phyloP scores from a whole-genome alignment of 1,140 invertebrate species.

The Spodoptera frugiperda region DNA sequence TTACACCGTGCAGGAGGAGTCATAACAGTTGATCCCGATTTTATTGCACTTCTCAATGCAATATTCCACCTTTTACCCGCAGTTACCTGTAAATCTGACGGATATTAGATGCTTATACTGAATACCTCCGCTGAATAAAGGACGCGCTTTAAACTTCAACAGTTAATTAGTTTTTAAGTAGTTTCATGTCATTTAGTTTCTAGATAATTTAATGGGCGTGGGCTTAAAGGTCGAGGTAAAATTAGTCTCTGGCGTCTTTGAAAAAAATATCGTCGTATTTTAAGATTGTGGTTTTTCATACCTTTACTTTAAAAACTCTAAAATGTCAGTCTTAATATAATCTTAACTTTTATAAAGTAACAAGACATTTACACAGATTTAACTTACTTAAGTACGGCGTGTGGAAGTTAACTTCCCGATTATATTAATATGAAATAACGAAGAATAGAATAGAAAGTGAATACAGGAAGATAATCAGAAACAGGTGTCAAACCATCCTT shows the following conservation, averaged over 20 bases:
- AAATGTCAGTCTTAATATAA: too few relatives aligned
- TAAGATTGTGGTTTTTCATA: too few relatives aligned
- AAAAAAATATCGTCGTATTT: too few relatives aligned
- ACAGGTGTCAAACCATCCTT: slow-evolving; percentile 74
- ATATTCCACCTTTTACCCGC: slow-evolving; percentile 50
- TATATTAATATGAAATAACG: slow-evolving; percentile 26
- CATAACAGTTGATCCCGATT: slow-evolving; percentile 74
- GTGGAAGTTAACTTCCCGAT: background rate
- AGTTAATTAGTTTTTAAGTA: slow-evolving; percentile 21
- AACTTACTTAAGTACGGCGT: too few relatives aligned
- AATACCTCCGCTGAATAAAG: slow-evolving; percentile 1
- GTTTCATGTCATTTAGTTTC: slow-evolving; percentile 3
- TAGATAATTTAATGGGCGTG: background rate
- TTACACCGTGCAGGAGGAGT: slow-evolving; percentile 57
- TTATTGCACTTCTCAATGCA: slow-evolving; percentile 70
- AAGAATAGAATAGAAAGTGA: slow-evolving; percentile 41
- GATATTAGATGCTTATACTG: slow-evolving; percentile 32
- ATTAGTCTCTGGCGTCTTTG: too few relatives aligned
- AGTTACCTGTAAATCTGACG: slow-evolving; percentile 42
- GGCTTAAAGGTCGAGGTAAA: too few relatives aligned
- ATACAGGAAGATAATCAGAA: slow-evolving; percentile 59
- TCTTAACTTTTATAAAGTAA: too few relatives aligned
- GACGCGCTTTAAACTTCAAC: slow-evolving; percentile 4
- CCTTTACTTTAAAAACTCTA: too few relatives aligned
- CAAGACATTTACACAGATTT: too few relatives aligned